A percentile compares a stretch with the other conserved stretches of the same genome.
Evolutionary conservation across 1,140 invertebrate species (phyloP).

Genomic region (Aphis craccivora): DNA sequence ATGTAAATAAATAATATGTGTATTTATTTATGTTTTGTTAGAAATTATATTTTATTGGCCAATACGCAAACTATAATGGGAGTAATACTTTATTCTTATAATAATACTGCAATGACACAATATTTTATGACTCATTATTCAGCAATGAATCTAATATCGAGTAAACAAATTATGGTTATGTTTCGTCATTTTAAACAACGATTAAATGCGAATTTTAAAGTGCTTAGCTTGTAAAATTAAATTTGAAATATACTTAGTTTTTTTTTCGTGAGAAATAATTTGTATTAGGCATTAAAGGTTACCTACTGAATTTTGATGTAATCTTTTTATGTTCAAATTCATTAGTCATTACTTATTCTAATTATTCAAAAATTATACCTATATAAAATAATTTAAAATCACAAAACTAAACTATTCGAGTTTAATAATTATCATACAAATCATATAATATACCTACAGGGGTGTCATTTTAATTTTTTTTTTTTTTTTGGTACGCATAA

Average conservation of each 20-base stretch:
- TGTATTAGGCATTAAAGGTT: not conserved
- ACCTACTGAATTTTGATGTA: not conserved
- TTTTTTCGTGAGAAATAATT: not conserved
- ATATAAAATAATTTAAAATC: too few species aligned
- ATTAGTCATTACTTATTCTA: too few species aligned
- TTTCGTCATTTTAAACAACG: not conserved
- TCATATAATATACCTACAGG: too few species aligned
- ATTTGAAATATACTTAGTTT: too few species aligned
- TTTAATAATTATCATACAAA: too few species aligned
- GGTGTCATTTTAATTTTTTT: too few species aligned
- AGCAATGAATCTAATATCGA: not conserved
- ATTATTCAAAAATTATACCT: too few species aligned
- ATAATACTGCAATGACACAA: not conserved
- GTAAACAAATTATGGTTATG: not conserved
- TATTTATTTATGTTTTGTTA: not conserved
- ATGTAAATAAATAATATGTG: too few species aligned
- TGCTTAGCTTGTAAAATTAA: too few species aligned
- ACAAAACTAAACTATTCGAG: too few species aligned
- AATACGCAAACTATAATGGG: not conserved
- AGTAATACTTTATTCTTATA: not conserved
- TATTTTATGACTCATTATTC: not conserved
- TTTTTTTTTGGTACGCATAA: too few species aligned
- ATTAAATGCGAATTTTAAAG: not conserved
- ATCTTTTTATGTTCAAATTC: too few species aligned
- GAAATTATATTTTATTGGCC: not conserved